These are phyloP conservation scores for Catocala sponsa DNA, from an alignment of 2,888 invertebrate species.

Conservation along the genomic window DNA sequence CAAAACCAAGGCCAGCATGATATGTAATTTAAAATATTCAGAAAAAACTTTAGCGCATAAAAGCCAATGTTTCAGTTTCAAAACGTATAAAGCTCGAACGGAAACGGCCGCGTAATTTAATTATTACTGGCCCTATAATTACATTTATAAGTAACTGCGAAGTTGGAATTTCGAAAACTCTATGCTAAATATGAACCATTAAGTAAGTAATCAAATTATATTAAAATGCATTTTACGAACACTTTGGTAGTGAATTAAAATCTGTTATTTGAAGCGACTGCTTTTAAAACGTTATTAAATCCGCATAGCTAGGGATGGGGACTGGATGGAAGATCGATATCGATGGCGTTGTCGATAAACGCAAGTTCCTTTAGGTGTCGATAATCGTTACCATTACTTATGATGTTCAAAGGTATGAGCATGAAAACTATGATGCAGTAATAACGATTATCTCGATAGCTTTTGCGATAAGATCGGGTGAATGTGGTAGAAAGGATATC, in stretches of 20 bases:
- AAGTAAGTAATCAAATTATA: constrained; percentile 42
- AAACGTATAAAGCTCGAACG: neutral
- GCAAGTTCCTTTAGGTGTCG: neutral
- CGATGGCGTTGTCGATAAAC: neutral
- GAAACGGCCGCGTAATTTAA: neutral
- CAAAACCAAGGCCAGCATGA: neutral
- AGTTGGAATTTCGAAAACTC: constrained; percentile 27
- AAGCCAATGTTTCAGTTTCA: neutral
- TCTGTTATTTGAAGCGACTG: constrained; percentile 36
- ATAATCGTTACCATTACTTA: constrained; percentile 3
- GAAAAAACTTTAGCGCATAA: neutral
- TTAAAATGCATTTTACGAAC: constrained; percentile 46
- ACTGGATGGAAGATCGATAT: neutral
- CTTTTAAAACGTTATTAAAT: constrained; percentile 39
- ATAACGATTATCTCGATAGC: constrained; percentile 3
- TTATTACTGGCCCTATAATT: constrained; percentile 19
- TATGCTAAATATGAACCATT: constrained; percentile 26
- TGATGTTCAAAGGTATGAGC: constrained; percentile 3
- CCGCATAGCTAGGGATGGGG: constrained; percentile 28
- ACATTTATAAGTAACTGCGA: constrained; percentile 26
- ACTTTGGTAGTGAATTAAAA: constrained; percentile 36
- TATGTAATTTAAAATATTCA: neutral
- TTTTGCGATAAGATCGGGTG: constrained; percentile 3
- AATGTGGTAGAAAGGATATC: neutral
- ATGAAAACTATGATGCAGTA: neutral